A percentile compares a stretch with the other conserved stretches of the same genome.
These are phyloP conservation scores for Oscheius sp. DNA, from an alignment of 1,140 invertebrate species.

Conservation along the genomic window DNA sequence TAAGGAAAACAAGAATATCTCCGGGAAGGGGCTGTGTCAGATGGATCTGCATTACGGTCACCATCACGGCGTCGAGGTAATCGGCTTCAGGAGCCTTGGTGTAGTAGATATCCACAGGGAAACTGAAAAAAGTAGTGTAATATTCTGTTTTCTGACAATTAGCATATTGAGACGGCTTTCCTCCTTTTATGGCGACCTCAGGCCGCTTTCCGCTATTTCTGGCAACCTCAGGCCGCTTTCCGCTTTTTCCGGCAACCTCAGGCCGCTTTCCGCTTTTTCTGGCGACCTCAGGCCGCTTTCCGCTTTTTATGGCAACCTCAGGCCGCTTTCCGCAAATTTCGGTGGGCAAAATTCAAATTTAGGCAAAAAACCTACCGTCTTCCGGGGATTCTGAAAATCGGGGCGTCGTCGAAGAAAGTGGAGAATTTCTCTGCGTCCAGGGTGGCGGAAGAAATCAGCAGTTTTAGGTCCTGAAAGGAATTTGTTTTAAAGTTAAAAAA, in stretches of 20 bases:
- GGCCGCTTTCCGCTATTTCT: no score
- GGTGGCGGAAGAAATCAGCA: constrained; percentile 95
- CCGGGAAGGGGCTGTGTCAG: constrained; percentile 84
- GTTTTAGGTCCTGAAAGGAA: constrained; percentile 79
- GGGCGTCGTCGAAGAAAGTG: constrained; percentile 93
- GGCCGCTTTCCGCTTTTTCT: no score
- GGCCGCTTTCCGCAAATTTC: no score
- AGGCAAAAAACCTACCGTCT: constrained; percentile 61
- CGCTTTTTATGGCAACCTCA: no score
- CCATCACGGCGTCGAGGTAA: constrained; percentile 93
- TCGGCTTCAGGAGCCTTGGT: constrained; percentile 98
- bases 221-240: no score
- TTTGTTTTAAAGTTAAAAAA: not conserved
- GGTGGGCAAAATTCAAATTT: no score
- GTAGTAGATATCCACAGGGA: constrained; percentile 92
- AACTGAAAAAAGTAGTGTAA: constrained; percentile 53
- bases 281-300: no score
- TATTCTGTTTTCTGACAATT: not conserved
- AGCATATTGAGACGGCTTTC: no score
- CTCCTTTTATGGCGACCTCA: no score
- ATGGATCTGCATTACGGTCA: constrained; percentile 95
- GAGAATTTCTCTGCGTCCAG: constrained; percentile 96
- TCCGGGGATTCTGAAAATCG: constrained; percentile 93
- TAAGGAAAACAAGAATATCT: constrained; percentile 93
- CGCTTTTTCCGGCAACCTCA: no score